These are phyloP conservation scores for Prunella strophiata DNA, from an alignment of 2,797 vertebrate species.

Conservation along the genomic window DNA sequence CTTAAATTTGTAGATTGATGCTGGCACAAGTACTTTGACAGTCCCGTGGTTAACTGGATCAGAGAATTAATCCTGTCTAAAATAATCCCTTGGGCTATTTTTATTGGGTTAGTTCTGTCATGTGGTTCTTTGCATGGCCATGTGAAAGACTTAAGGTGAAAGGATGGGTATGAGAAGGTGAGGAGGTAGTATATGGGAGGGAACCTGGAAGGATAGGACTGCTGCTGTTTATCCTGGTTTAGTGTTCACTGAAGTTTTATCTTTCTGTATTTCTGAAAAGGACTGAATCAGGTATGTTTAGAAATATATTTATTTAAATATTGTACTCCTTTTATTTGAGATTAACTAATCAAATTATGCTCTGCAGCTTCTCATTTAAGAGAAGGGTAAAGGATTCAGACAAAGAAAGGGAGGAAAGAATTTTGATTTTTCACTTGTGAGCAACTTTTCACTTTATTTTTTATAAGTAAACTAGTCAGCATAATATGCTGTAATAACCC, in stretches of 20 bases:
- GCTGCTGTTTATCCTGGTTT: neutral
- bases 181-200: neutral
- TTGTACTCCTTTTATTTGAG: neutral
- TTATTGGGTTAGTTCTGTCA: neutral
- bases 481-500: neutral
- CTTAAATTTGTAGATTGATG: conserved; percentile 2
- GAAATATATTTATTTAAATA: conserved; percentile 25
- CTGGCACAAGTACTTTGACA: neutral
- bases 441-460: neutral
- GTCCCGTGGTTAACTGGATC: conserved; percentile 2
- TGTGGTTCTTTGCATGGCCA: neutral
- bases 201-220: neutral
- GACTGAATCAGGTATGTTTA: neutral
- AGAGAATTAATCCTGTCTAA: neutral
- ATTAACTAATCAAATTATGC: neutral
- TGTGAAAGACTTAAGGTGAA: neutral
- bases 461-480: neutral
- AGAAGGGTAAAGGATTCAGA: neutral
- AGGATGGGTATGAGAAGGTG: neutral
- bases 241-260: neutral
- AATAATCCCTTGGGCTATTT: neutral
- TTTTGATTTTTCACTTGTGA: neutral
- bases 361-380: neutral
- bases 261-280: conserved; percentile 27
- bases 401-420: conserved; percentile 3